Base-by-base conservation (phyloP, 2,113 vertebrate species). In the Micromys minutus region DNA sequence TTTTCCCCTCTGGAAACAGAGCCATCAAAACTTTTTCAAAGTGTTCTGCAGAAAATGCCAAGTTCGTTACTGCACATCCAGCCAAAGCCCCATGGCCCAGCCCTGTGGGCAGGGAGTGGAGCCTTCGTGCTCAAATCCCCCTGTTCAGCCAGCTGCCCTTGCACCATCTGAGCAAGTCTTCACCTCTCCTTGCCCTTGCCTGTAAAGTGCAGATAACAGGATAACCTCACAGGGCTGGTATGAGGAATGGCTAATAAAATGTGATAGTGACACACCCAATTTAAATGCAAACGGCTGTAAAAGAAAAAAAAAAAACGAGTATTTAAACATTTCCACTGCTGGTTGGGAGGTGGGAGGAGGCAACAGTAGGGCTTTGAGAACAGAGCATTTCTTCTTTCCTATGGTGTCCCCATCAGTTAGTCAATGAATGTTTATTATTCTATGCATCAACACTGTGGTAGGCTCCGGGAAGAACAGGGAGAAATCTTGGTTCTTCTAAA, bases 191-290 rank as follows among this genome's bases (percentile, higher is more conserved):
- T 97, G 95, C 96, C 95, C 97, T 95, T 0, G 94, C 94, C 96
- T 98, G 90, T 95, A 93, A 96, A 96, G 79, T 16, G 67, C 81
- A 97, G 96, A 96, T 96, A 97, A 95, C 92, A 97, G 92, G 4
- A 88, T 97, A 94, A 97, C 97, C 97, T 98, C 97, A 96, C 87
- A 95, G 94, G 76, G 50, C 95, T 97, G 96, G 96, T 97, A 97
- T 97, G 97, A 97, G 95, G 90, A 95, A 96, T 94, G 93, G 95
- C 95, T 98, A 95, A 93, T 97, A 97, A 97, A 96, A 95, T 93
- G 95, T 95, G 96, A 94, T 89, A 90, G 93, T n/a, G 93, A 95
- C 94, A 97, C 88, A 0, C 96, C 95, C 96, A 91, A 91, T 95
- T 96, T 90, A 97, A 97, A 97, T 96, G 93, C 95, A 97, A 97